Percentiles rank a stretch among this genome's conserved stretches.
Conservation (phyloP, 2,113 vertebrate species). For the Callopanchax toddi region DNA sequence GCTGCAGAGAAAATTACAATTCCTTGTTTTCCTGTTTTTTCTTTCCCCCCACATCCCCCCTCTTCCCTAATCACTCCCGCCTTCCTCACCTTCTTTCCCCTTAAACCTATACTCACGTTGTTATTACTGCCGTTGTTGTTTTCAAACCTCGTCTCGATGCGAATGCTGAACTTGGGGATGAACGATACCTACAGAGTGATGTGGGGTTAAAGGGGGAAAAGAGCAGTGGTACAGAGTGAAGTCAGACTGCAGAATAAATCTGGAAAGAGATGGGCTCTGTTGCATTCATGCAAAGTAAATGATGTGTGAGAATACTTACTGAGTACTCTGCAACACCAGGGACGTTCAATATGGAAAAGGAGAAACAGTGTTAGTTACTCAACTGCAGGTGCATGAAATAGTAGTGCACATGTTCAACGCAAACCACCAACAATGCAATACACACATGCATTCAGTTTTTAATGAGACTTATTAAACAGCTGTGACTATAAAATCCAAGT, state of each 20-base stretch:
- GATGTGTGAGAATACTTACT: constrained; percentile 75
- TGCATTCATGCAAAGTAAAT: constrained; percentile 59
- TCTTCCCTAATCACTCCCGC: constrained; percentile 40
- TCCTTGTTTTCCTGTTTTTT: constrained; percentile 22
- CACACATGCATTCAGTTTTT: constrained; percentile 44
- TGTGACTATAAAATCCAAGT: too few relatives aligned
- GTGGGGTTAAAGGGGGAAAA: constrained; percentile 31
- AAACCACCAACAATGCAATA: constrained; percentile 11
- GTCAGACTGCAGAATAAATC: constrained; percentile 38
- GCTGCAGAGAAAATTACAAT: constrained; percentile 58
- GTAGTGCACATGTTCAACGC: constrained; percentile 17
- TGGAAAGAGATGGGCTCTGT: constrained; percentile 41
- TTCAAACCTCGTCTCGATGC: constrained; percentile 82
- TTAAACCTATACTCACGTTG: constrained; percentile 74
- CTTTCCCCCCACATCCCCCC: constrained; percentile 11
- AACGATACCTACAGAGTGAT: constrained; percentile 65
- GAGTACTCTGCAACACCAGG: constrained; percentile 78
- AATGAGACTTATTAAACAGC: constrained; percentile 32
- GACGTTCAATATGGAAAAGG: constrained; percentile 49
- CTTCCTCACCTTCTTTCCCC: constrained; percentile 30
- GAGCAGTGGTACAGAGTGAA: constrained; percentile 33
- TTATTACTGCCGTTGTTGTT: constrained; percentile 80
- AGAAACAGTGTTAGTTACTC: constrained; percentile 61
- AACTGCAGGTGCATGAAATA: constrained; percentile 39
- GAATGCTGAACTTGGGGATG: constrained; percentile 79